phyloP scores from a whole-genome alignment of 2,113 vertebrate species.

The Cochlearius cochlearius region DNA sequence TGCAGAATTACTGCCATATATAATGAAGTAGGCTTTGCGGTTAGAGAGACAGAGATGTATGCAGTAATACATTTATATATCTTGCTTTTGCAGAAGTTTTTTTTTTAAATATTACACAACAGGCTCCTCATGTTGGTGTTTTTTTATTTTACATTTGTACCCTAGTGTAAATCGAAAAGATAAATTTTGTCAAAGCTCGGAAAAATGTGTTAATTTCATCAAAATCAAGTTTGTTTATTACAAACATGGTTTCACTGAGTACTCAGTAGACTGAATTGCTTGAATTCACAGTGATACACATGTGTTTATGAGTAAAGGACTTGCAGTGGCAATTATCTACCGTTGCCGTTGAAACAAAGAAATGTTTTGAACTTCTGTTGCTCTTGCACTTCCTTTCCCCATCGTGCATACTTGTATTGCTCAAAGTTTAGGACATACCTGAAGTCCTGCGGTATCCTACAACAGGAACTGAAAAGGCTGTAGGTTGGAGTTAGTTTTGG shows the following conservation, averaged over 20 bases:
- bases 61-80: not conserved
- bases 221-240: not conserved
- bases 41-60: not conserved
- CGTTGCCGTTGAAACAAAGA: not conserved
- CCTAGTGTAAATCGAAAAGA: not conserved
- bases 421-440: not conserved
- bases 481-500: not conserved
- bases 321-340: not conserved
- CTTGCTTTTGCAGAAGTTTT: not conserved
- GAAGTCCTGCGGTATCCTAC: not conserved
- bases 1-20: not conserved
- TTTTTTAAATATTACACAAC: not conserved
- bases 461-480: not conserved
- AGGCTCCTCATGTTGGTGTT: not conserved
- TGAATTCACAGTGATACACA: not conserved
- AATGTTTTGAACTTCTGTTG: not conserved
- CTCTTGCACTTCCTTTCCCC: not conserved
- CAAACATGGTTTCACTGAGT: not conserved
- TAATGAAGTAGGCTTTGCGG: not conserved
- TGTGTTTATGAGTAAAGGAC: not conserved
- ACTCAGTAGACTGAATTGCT: not conserved
- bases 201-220: not conserved
- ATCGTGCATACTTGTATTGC: not conserved
- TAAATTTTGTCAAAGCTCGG: not conserved
- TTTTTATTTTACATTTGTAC: not conserved